Evolutionary conservation across 2,113 vertebrate species (phyloP).

Genomic region (Ammodytes dubius): DNA sequence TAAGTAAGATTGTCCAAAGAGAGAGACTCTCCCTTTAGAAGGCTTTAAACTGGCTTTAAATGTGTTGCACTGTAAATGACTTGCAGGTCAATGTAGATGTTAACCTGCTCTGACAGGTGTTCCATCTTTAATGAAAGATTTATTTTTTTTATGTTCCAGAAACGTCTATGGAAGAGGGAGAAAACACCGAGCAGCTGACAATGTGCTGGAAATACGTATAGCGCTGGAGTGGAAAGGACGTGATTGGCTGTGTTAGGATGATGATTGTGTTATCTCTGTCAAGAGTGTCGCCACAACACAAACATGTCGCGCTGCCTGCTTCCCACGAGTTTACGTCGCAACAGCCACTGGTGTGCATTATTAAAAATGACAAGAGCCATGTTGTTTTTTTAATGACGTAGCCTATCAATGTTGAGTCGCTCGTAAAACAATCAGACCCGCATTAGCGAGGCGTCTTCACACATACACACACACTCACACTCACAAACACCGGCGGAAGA

Average conservation of each 20-base stretch:
- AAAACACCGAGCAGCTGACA: not conserved
- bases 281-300: slow-evolving; percentile 25
- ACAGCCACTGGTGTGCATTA: slow-evolving; percentile 49
- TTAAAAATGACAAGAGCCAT: slow-evolving; percentile 72
- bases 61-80: slow-evolving; percentile 20
- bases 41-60: slow-evolving; percentile 30
- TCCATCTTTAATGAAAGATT: slow-evolving; percentile 54
- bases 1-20: slow-evolving; percentile 1
- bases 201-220: slow-evolving; percentile 2
- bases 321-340: slow-evolving; percentile 33
- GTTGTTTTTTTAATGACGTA: slow-evolving; percentile 66
- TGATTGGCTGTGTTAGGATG: slow-evolving; percentile 17
- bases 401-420: slow-evolving; percentile 40
- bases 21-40: slow-evolving; percentile 33
- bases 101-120: slow-evolving; percentile 35
- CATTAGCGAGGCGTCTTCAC: not conserved
- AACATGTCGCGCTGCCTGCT: slow-evolving; percentile 25
- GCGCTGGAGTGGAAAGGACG: slow-evolving; percentile 45
- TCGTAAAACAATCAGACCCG: slow-evolving; percentile 5
- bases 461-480: slow-evolving; percentile 21
- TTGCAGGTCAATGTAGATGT: slow-evolving; percentile 20
- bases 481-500: slow-evolving; percentile 1
- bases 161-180: slow-evolving; percentile 33
- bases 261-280: slow-evolving; percentile 55
- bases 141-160: slow-evolving; percentile 20